Percentiles rank a stretch among this genome's conserved stretches.
These are phyloP conservation scores for Neomorphus geoffroyi DNA, from an alignment of 2,797 vertebrate species.

Conservation along the genomic window DNA sequence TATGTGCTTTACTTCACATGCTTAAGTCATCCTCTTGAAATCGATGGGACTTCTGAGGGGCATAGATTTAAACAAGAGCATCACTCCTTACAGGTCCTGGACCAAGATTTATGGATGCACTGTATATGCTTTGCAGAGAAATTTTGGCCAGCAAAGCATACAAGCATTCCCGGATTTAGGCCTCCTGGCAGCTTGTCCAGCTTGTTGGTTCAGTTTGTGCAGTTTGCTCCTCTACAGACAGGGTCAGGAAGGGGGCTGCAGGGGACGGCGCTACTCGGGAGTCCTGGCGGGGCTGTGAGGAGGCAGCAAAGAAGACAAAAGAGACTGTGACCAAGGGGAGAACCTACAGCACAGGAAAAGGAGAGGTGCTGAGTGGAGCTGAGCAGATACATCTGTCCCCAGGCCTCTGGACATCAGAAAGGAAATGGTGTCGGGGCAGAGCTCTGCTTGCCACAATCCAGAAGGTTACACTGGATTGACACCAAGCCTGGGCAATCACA, in stretches of 20 bases:
- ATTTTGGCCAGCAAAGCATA: background rate
- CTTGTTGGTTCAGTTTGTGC: background rate
- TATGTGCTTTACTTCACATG: background rate
- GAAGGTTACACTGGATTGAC: background rate
- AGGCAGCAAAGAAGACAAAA: background rate
- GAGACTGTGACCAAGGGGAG: background rate
- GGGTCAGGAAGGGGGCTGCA: background rate
- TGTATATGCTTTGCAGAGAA: background rate
- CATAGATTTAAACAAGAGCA: background rate
- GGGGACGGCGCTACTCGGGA: accelerated
- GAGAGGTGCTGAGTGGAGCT: background rate
- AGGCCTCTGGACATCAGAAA: background rate
- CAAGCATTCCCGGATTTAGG: background rate
- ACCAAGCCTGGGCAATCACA: background rate
- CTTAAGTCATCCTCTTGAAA: slow-evolving; percentile 19
- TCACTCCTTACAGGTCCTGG: background rate
- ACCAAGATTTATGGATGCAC: background rate
- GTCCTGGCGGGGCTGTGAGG: accelerated
- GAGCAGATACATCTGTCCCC: background rate
- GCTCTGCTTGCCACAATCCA: background rate
- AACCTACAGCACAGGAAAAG: background rate
- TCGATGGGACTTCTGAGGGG: slow-evolving; percentile 14
- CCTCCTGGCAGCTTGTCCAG: background rate
- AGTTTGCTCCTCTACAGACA: accelerated
- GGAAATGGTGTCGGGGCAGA: accelerated